A percentile compares a stretch with the other conserved stretches of the same genome.
Conservation (phyloP, 1,140 invertebrate genomes). For the Linepithema humile region DNA sequence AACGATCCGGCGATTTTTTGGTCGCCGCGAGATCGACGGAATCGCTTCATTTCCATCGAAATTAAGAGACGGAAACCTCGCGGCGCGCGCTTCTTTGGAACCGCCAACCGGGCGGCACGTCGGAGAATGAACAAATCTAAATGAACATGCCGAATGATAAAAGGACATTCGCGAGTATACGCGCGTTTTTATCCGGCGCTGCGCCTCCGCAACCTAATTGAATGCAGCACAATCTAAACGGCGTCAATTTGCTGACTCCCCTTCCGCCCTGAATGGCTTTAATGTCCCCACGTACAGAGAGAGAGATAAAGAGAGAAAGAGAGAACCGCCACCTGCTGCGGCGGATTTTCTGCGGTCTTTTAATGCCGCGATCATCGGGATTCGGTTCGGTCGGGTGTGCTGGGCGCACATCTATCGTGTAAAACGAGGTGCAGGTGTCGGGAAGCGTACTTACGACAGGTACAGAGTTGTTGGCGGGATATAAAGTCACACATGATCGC, state of each 20-base stretch:
- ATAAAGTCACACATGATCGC: background rate
- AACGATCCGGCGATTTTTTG: background rate
- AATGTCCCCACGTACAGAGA: slow-evolving; percentile 13
- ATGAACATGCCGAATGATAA: slow-evolving; percentile 51
- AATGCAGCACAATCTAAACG: slow-evolving; percentile 74
- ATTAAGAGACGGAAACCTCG: slow-evolving; percentile 44
- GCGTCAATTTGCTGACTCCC: slow-evolving; percentile 70
- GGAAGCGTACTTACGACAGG: background rate
- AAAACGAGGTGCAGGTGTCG: slow-evolving; percentile 1
- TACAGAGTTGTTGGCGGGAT: background rate
- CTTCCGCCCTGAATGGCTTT: slow-evolving; percentile 39
- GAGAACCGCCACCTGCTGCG: slow-evolving; percentile 56
- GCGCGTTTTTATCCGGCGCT: slow-evolving; percentile 55
- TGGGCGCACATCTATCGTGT: slow-evolving; percentile 16
- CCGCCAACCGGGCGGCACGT: background rate
- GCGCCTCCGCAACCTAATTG: slow-evolving; percentile 68
- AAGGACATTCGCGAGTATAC: slow-evolving; percentile 25
- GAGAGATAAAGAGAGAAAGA: background rate
- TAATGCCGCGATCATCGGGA: slow-evolving; percentile 58
- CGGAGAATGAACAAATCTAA: slow-evolving; percentile 25
- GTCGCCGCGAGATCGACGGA: slow-evolving; percentile 23
- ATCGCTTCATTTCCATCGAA: slow-evolving; percentile 52
- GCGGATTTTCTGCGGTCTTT: slow-evolving; percentile 60
- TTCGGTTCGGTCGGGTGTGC: slow-evolving; percentile 19
- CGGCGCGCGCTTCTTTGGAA: slow-evolving; percentile 4